Evolutionary conservation across 2,888 invertebrate species (phyloP).

Genomic region (Polyommatus iphigenia): DNA sequence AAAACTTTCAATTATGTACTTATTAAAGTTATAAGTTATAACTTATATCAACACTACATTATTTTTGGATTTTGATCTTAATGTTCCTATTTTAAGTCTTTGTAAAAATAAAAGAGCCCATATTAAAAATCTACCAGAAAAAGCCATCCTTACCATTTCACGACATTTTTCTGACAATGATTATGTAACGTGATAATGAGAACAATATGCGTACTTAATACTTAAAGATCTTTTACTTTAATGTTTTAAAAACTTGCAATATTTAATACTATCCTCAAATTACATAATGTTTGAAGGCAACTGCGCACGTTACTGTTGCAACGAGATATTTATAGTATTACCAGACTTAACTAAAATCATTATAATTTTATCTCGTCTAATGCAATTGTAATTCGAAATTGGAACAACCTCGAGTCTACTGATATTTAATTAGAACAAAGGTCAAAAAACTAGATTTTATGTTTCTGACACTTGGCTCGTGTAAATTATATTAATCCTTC

Average conservation of each 20-base stretch:
- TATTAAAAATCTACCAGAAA: no score
- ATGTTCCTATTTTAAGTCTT: no score
- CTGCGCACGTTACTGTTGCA: constrained; percentile 8
- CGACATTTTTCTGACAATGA: no score
- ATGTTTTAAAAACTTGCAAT: background rate
- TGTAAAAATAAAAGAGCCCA: no score
- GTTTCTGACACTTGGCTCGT: background rate
- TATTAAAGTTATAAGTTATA: no score
- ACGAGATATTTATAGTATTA: constrained; percentile 4
- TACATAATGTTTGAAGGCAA: background rate
- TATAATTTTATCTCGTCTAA: constrained; percentile 5
- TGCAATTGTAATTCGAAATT: constrained; percentile 6
- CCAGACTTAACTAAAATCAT: background rate
- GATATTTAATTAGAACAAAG: constrained; percentile 8
- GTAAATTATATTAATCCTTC: no score
- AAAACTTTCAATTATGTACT: no score
- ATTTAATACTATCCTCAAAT: constrained; percentile 5
- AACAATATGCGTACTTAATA: background rate
- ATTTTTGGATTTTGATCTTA: no score
- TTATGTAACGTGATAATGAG: background rate
- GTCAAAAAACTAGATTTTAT: constrained; percentile 11
- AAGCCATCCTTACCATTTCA: no score
- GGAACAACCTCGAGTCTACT: background rate
- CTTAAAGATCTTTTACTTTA: background rate
- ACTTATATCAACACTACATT: no score